Evolutionary conservation across 2,888 invertebrate species (phyloP).

Genomic region (Cantharis nigra): DNA sequence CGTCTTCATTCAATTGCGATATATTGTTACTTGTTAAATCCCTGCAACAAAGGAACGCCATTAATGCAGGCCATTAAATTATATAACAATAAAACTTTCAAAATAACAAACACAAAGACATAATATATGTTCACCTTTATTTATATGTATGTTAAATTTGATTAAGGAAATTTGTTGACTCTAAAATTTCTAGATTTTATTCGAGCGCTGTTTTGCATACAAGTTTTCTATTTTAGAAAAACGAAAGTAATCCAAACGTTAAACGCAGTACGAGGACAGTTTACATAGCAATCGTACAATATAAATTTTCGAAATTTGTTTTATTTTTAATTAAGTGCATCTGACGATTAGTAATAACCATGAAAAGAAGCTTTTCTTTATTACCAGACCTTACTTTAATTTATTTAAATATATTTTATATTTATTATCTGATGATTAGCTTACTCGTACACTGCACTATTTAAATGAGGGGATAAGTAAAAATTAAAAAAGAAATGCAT

Average conservation of each 20-base stretch:
- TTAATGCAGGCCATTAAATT: neutral
- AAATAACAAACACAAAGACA: neutral
- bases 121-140: neutral
- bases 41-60: slow-evolving; percentile 61
- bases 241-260: neutral
- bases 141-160: neutral
- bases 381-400: no score
- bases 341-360: no score
- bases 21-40: slow-evolving; percentile 84
- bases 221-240: neutral
- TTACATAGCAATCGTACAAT: neutral
- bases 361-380: no score
- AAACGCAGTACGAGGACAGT: neutral
- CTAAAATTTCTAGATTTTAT: neutral
- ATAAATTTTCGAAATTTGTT: no score
- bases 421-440: no score
- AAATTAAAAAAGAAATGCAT: no score
- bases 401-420: no score
- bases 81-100: neutral
- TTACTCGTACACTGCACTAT: no score
- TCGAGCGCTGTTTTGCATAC: neutral
- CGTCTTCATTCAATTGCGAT: slow-evolving; percentile 70
- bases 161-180: neutral
- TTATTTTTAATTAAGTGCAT: no score
- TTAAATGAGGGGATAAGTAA: no score